phyloP scores from a whole-genome alignment of 2,113 vertebrate species.

The Sinocyclocheilus rhinocerous region DNA sequence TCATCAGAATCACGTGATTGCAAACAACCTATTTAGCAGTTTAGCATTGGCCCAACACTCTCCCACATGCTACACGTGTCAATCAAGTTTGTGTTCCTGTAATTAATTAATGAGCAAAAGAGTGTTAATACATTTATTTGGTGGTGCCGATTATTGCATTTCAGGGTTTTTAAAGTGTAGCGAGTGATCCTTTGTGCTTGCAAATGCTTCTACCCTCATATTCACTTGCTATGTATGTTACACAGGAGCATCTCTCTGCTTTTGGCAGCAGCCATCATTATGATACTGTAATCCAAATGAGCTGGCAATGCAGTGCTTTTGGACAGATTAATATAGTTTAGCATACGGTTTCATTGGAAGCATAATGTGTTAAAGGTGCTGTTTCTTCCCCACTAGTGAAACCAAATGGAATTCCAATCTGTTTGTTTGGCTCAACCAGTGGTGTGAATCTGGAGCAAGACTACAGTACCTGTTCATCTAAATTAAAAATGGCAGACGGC shows the following conservation, averaged over 20 bases:
- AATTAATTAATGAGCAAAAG: slow-evolving; percentile 1
- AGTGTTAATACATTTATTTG: background rate
- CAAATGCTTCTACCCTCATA: slow-evolving; percentile 28
- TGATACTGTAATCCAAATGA: slow-evolving; percentile 57
- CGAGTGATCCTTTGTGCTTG: background rate
- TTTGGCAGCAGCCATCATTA: slow-evolving; percentile 55
- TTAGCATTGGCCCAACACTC: background rate
- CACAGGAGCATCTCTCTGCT: slow-evolving; percentile 41
- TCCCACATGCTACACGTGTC: background rate
- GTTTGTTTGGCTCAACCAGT: background rate
- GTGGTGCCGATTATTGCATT: background rate
- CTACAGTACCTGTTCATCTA: background rate
- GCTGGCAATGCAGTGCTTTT: slow-evolving; percentile 53
- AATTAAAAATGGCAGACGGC: background rate
- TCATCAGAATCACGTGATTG: no score
- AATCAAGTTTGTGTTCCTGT: background rate
- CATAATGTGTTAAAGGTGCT: slow-evolving; percentile 16
- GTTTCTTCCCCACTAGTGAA: background rate
- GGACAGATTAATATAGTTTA: slow-evolving; percentile 48
- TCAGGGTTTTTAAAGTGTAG: slow-evolving; percentile 18
- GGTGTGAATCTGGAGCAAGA: background rate
- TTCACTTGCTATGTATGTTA: slow-evolving; percentile 41
- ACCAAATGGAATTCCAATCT: background rate
- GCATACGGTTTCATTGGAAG: slow-evolving; percentile 27
- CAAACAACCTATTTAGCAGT: background rate